Base-by-base conservation (phyloP, 2,888 invertebrate species). In the Tenthredo livida region DNA sequence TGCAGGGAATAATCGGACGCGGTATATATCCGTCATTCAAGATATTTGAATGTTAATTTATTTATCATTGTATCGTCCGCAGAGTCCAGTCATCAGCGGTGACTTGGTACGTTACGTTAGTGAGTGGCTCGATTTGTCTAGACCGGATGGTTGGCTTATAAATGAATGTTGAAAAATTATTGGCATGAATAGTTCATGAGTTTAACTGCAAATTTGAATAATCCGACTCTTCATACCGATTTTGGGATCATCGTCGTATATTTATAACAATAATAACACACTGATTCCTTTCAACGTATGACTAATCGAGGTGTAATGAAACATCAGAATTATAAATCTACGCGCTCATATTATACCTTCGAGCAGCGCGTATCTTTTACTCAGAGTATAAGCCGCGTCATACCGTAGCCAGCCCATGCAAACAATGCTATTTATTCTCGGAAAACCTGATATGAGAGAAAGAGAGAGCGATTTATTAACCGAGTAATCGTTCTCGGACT, bases 151-250 rank as follows among this genome's bases (percentile, higher is more conserved):
- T 54, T 29, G 17, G 21, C 40, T 73, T 73, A 43, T 37, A 37
- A 61, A 58, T 80, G 25, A 15, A 25, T 25, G 37, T 40, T 12
- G 17, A 33, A 61, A 61, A 61, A 61, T 54, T 61, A 12, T 25
- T 37, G 21, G 61, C 17, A 80, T 80, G 80, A 80, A 80, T 80
- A 61, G 40, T 65, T 43, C 10, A 80, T 80, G 80, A 80, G 80
- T 10, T 61, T 80, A n/a, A 50, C 54, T 77, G 17, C 25, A 7
- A 77, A 54, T 77, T 5, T 6, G 9, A 54, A 29, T 17, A 54
- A 77, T 43, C 21, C 7, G 25, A 43, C 73, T 43, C 73, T 73
- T 73, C 43, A 77, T 33, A n/a, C 50, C 77, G n/a, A 50, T 54
- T 77, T 77, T 33, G 77, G 77, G 54, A 54, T 54, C 77, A 77